Evolutionary conservation across 1,140 invertebrate species (phyloP), one percentile per base, ranked within the genome.

Genomic region (Brachionus rotundiformis): DNA sequence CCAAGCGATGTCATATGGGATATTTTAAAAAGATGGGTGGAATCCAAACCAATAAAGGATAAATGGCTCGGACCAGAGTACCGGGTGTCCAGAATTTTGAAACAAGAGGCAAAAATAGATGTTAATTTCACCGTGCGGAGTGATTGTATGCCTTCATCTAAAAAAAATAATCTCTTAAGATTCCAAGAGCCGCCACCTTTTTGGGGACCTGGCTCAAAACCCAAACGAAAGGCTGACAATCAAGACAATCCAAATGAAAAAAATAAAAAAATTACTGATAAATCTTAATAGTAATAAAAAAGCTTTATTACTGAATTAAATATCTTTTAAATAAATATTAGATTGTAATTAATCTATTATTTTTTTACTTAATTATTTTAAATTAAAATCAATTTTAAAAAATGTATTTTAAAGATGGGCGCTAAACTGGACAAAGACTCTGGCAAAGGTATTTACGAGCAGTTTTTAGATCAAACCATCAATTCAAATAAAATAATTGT

Each of bases 1-100:
- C 95, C 98, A 0, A 87, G 91, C 41, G 86, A 90, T 3, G 89
- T 97, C 16, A 87, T 99, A 13, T 99, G 96, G 97, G 95, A 54
- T 76, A 47, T 82, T 13, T 31, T 82, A 27, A 41, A 41, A 41
- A 29, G 36, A 76, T 82, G 68, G 68, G 33, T 49, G 7, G 81
- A 82, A 75, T 29, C 31, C 11, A 81, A 71, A 31, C 79, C 79
- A 47, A 19, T 79, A 1, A 59, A 23, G 3, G 33, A 79, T 27
- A 79, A 79, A 79, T 79, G 76, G 76, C 16, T 79, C 31, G 47
- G 19, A 36, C 47, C 47, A 33, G 76, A 79, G 76, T 39, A 79
- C 19, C 33, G 47, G 6, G n/a, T 79, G 7, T 25, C 31, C 8
- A 36, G 19, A 59, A 79, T 79, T 39, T 13, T 79, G 10, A 54